These are phyloP conservation scores for Otocyon megalotis DNA, from an alignment of 2,113 vertebrate species.

Conservation along the genomic window DNA sequence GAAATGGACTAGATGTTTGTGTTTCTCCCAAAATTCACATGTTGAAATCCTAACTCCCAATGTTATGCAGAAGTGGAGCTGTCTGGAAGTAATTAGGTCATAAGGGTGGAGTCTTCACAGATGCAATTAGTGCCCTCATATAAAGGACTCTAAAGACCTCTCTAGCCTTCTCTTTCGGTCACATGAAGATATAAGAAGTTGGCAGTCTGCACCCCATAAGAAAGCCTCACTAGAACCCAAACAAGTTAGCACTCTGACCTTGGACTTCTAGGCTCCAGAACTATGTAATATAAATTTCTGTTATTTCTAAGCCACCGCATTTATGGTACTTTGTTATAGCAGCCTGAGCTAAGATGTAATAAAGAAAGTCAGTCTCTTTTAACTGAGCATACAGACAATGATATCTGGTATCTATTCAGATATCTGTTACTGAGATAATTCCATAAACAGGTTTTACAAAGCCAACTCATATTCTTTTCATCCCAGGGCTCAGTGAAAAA, in stretches of 20 bases:
- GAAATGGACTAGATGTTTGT: neutral
- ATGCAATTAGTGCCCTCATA: neutral
- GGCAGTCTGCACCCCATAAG: neutral
- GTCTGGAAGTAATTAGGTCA: neutral
- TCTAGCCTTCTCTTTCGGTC: neutral
- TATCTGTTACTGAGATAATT: conserved; percentile 53
- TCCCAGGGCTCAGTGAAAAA: neutral
- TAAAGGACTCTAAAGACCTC: neutral
- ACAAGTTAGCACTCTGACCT: neutral
- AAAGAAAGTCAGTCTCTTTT: neutral
- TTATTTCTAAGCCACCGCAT: neutral
- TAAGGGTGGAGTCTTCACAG: neutral
- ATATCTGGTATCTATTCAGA: neutral
- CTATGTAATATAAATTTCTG: neutral
- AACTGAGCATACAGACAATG: neutral
- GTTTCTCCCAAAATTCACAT: neutral
- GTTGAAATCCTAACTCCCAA: neutral
- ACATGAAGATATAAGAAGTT: neutral
- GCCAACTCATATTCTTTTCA: neutral
- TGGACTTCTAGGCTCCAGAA: neutral
- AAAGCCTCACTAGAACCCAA: neutral
- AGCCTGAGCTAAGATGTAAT: neutral
- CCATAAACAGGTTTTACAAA: conserved; percentile 30
- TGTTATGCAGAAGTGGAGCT: neutral
- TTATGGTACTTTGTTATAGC: neutral